These are phyloP conservation scores for Oscheius onirici DNA, from an alignment of 2,888 invertebrate genomes.

Conservation along the genomic window DNA sequence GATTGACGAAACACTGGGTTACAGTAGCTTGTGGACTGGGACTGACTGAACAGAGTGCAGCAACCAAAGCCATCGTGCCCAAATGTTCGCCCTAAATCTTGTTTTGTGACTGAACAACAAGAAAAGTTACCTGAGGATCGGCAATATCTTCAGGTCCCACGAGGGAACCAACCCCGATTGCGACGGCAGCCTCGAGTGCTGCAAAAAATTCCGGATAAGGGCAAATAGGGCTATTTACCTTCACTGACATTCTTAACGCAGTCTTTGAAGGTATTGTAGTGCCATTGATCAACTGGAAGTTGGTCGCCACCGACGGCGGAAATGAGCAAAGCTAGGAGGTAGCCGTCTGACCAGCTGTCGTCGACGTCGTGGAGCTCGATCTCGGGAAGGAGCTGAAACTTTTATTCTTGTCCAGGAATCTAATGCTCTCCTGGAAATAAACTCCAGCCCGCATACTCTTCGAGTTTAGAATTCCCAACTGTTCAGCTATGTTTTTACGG, in stretches of 20 bases:
- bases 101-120: not conserved
- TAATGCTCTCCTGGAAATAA: too few species aligned
- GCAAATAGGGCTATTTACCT: slow-evolving; percentile 18
- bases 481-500: too few species aligned
- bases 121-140: slow-evolving; percentile 79
- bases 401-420: not conserved
- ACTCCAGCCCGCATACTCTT: too few species aligned
- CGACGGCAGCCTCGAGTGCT: slow-evolving; percentile 78
- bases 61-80: slow-evolving; percentile 96
- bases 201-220: slow-evolving; percentile 27
- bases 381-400: slow-evolving; percentile 55
- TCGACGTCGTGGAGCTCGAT: slow-evolving; percentile 73
- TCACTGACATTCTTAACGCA: slow-evolving; percentile 55
- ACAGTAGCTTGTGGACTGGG: slow-evolving; percentile 40
- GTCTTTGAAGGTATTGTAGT: slow-evolving; percentile 56
- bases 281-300: slow-evolving; percentile 51
- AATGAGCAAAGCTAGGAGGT: slow-evolving; percentile 86
- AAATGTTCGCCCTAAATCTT: slow-evolving; percentile 83
- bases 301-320: slow-evolving; percentile 85
- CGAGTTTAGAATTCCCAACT: too few species aligned
- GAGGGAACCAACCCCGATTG: slow-evolving; percentile 86
- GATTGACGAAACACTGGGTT: slow-evolving; percentile 56
- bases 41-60: slow-evolving; percentile 78
- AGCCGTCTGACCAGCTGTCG: slow-evolving; percentile 97
- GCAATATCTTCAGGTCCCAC: slow-evolving; percentile 92